Base-by-base conservation (phyloP, 2,888 invertebrate species). In the Apocheima hispidaria region DNA sequence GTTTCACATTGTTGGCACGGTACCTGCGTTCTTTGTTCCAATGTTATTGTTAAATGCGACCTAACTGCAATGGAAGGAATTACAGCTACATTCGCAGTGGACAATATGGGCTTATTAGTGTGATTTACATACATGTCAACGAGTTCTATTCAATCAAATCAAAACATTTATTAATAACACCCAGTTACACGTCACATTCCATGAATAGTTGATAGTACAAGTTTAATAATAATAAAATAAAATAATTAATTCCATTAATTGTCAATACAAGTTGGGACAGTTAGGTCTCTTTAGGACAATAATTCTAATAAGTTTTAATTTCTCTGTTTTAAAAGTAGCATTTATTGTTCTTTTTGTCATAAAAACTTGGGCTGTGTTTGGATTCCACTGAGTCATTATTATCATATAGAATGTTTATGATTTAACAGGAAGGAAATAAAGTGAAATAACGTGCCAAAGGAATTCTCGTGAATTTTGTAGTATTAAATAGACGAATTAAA, bases 1-100 rank as follows among this genome's bases (percentile, higher is more conserved):
- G 62, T 79, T 77, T 72, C 77, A 78, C 78, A 81, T 83, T 86
- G 86, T 86, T 83, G 77, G 73, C 70, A 71, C 73, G 68, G 63
- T 81, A 81, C 82, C 76, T 75, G 78, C 56, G 66, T 73, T 75
- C 76, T 83, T 87, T 87, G 87, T 87, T 86, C 76, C 74, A 64
- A 72, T 78, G 74, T 74, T 78, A 77, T 67, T 69, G 68, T 70
- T 61, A 21, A 52, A 60, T 51, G 48, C 36, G 28, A 54, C 48
- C 12, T 59, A 58, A 60, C 64, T 61, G 65, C 60, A 61, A 38
- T 54, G 48, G 41, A 46, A 59, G 40, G 46, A 63, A 65, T 52
- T 58, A 68, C 65, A 66, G 64, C 64, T 70, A 69, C 12, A 48
- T 43, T 65, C 44, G 46, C 48, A 38, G 40, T 53, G 46, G 41